Conservation (phyloP, 2,797 vertebrate genomes). For the Cacajao melanocephalus region DNA sequence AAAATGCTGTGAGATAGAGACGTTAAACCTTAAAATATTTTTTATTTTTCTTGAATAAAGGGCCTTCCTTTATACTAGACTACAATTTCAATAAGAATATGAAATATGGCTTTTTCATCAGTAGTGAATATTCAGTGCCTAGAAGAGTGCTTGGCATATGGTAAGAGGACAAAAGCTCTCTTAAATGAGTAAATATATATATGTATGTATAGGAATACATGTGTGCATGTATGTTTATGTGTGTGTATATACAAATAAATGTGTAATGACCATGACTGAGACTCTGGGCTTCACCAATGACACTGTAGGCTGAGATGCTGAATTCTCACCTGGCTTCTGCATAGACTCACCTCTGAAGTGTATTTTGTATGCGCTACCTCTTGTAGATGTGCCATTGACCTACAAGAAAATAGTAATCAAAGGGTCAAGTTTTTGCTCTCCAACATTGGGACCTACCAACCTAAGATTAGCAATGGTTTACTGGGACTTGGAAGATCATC, state of each 20-base stretch:
- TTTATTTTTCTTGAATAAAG: neutral
- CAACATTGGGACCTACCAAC: neutral
- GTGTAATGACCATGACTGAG: neutral
- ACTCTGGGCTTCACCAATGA: neutral
- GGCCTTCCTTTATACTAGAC: neutral
- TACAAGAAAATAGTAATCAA: neutral
- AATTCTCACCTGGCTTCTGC: neutral
- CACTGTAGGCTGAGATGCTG: neutral
- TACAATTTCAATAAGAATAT: neutral
- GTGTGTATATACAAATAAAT: neutral
- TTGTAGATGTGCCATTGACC: neutral
- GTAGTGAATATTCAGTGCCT: neutral
- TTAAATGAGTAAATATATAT: neutral
- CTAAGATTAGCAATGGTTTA: neutral
- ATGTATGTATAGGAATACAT: neutral
- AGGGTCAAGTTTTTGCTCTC: neutral
- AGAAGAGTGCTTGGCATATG: neutral
- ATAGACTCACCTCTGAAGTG: neutral
- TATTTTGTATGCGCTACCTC: neutral
- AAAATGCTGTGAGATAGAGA: neutral
- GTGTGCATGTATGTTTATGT: neutral
- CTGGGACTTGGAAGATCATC: neutral
- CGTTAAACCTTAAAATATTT: neutral
- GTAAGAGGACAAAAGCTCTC: neutral
- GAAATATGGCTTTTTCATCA: neutral